Evolutionary conservation across 2,113 vertebrate species (phyloP), one percentile per base, ranked within the genome.

Genomic region (Leucoraja erinaceus): DNA sequence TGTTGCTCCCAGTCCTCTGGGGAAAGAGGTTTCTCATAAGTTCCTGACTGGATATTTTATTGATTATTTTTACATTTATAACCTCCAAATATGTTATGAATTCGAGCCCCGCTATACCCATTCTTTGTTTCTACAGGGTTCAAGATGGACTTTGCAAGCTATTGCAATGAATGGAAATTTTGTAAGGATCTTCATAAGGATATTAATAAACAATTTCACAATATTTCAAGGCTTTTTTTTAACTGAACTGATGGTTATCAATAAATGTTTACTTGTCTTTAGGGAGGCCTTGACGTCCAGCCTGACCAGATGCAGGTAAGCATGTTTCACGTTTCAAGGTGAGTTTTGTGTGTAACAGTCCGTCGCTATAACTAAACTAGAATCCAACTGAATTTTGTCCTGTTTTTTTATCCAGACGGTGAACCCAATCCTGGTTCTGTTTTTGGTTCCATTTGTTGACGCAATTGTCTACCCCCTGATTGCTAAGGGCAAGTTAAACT

Each of bases 261-360:
- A 61, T 20, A n/a, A 31, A 81, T 93, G 2, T 66, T 93, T 93
- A 56, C 93, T 38, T 94, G 84, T 94, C 93, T 94, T 66, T 94
- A 99, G 98, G 98, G 97, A 84, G 0, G 9, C 0, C 16, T 99
- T 59, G 94, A 97, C 22, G 94, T 99, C 93, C 97, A 98, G 94
- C 99, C 99, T 0, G 98, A 99, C 93, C 98, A 99, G 94, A 99
- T 99, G 98, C 98, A 99, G 97, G 98, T 99, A 95, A 93, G 93
- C 93, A 18, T 93, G 61, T 56, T 94, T 91, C 33, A 91, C 33
- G 38, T 47, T 4, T 91, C 90, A 22, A 12, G 31, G 47, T 54
- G 38, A 28, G 22, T 7, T 72, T 47, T 70, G 63, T 47, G 33
- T 68, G 0, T 5, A 38, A 18, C 47, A 25, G 8, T 18, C 54